Evolutionary conservation across 2,797 vertebrate genomes (phyloP), one percentile per base, ranked within the genome.

Genomic region (Oceanodroma leucorhoa): DNA sequence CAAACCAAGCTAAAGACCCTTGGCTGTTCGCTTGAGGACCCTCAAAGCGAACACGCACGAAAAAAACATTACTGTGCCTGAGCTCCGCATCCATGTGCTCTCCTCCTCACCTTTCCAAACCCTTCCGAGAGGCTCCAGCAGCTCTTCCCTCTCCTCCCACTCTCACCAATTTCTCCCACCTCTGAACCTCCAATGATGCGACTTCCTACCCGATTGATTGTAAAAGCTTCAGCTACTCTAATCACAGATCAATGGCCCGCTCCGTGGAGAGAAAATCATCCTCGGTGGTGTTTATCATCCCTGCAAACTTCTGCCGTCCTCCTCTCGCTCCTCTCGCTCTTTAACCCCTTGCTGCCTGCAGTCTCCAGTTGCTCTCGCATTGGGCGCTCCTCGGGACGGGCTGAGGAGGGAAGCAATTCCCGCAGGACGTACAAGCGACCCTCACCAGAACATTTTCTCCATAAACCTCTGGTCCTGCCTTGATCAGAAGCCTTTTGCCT

Each of bases 211-310:
- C 90, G 90, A 97, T 72, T 93, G 95, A 96, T 46, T 93, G 67
- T 86, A 96, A 97, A 96, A 95, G 81, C 92, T 91, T 94, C 90
- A 90, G 77, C 50, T 64, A 75, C 90, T 96, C 94, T 96, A 96
- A 94, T 94, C 96, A 90, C 85, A 89, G 94, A 96, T 87, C 94
- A 91, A 51, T 88, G 83, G 51, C n/a, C 73, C 5, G 3, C 67
- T 80, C 55, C 0, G 0, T 3, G 3, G 62, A 95, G 65, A 81
- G 41, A 83, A 92, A 93, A 83, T 69, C 72, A 38, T 48, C 87
- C 58, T 76, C 0, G 0, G 30, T 17, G 58, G 73, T 58, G 58
- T 82, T 89, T 69, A 92, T 84, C 77, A 87, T 90, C 69, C 66
- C 54, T 58, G 34, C 30, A 72, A 75, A 65, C 26, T 69, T 77